phyloP scores from a whole-genome alignment of 2,113 vertebrate genomes.

The Cryptotis parvus region DNA sequence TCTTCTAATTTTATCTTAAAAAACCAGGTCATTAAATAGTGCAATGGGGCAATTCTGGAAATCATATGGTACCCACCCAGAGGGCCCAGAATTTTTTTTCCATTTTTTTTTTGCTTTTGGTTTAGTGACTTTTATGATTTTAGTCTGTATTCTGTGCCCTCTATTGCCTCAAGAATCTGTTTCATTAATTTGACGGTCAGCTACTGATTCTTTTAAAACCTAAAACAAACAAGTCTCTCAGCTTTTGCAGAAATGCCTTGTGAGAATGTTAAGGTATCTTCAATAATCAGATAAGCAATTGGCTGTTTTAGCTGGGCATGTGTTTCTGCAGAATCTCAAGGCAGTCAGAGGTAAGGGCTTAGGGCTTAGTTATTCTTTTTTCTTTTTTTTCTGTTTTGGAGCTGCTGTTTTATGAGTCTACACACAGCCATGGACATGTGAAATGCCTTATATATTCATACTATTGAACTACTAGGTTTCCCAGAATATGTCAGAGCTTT shows the following conservation, averaged over 20 bases:
- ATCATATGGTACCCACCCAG: neutral
- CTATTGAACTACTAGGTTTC: neutral
- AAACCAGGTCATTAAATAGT: neutral
- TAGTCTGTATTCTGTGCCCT: neutral
- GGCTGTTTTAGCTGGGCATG: neutral
- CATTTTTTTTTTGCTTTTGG: neutral
- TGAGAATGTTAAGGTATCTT: neutral
- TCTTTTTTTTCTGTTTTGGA: too few species aligned
- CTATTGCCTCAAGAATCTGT: too few species aligned
- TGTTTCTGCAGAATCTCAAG: neutral
- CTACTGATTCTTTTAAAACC: neutral
- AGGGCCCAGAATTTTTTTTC: too few species aligned
- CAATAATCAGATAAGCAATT: neutral
- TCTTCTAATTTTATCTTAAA: neutral
- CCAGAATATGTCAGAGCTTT: neutral
- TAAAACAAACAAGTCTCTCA: neutral
- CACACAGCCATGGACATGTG: neutral
- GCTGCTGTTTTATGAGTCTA: neutral
- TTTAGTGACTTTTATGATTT: slow-evolving; percentile 13
- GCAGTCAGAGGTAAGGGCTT: neutral
- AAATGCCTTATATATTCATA: neutral
- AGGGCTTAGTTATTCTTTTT: neutral
- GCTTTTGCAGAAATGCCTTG: neutral
- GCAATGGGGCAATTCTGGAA: neutral
- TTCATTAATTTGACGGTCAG: neutral